Conservation (phyloP, 1,140 invertebrate species). For the Sitobion miscanthi region DNA sequence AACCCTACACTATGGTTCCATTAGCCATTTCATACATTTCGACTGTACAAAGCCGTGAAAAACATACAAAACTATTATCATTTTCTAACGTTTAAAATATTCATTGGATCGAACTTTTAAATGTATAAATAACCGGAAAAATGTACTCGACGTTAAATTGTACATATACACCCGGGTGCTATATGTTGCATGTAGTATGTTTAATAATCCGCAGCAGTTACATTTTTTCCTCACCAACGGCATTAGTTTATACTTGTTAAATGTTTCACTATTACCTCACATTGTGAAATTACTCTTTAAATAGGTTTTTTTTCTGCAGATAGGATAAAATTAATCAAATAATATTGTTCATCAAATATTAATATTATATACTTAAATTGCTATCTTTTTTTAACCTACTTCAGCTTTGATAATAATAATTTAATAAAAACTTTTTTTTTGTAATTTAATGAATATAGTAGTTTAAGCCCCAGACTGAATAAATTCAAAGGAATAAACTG, state of each 20-base stretch:
- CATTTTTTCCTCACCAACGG: neutral
- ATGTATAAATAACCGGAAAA: neutral
- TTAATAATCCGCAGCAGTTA: neutral
- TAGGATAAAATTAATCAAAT: neutral
- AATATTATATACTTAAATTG: neutral
- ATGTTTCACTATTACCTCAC: neutral
- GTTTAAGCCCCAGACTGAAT: neutral
- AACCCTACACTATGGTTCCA: neutral
- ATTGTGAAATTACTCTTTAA: neutral
- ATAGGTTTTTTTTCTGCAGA: neutral
- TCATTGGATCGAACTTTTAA: neutral
- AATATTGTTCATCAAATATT: neutral
- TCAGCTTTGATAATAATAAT: neutral
- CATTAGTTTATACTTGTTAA: neutral
- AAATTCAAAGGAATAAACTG: neutral
- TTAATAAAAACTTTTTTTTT: neutral
- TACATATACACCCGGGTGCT: neutral
- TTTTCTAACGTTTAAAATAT: neutral
- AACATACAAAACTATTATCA: neutral
- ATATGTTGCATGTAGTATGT: neutral
- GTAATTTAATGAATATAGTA: neutral
- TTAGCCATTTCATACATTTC: neutral
- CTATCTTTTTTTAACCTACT: neutral
- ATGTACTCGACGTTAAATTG: neutral
- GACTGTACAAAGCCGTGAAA: neutral